Evolutionary conservation across 2,797 vertebrate species (phyloP).

Genomic region (Pagetopsis macropterus): DNA sequence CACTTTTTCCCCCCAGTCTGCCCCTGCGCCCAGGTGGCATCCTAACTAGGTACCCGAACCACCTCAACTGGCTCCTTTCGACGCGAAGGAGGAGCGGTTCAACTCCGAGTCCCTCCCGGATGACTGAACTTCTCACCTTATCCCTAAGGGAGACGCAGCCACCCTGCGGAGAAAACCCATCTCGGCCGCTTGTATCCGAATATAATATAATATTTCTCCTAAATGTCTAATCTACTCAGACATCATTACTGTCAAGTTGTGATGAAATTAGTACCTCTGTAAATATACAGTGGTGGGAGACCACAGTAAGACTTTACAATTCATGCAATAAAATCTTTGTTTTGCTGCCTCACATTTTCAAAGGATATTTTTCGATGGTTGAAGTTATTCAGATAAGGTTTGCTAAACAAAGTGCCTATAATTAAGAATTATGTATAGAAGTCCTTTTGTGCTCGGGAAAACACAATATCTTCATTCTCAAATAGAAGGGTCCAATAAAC

Average conservation of each 20-base stretch:
- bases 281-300: not conserved
- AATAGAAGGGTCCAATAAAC: conserved; percentile 29
- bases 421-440: not conserved
- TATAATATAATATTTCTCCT: too few relatives aligned
- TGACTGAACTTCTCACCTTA: too few relatives aligned
- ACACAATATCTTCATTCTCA: conserved; percentile 7
- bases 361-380: not conserved
- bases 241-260: not conserved
- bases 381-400: not conserved
- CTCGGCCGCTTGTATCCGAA: too few relatives aligned
- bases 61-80: too few relatives aligned
- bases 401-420: not conserved
- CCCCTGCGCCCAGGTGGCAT: too few relatives aligned
- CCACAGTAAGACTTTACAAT: not conserved
- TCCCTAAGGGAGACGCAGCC: too few relatives aligned
- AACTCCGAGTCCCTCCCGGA: too few relatives aligned
- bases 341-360: not conserved
- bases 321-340: not conserved
- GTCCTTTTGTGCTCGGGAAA: conserved; percentile 14
- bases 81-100: too few relatives aligned
- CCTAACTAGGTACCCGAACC: too few relatives aligned
- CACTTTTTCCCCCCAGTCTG: too few relatives aligned
- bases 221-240: not conserved
- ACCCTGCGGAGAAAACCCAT: too few relatives aligned
- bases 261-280: conserved; percentile 10